Evolutionary conservation across 1,140 invertebrate species (phyloP), one percentile per base, ranked within the genome.

Genomic region (Pseudachorutes palmiensis): DNA sequence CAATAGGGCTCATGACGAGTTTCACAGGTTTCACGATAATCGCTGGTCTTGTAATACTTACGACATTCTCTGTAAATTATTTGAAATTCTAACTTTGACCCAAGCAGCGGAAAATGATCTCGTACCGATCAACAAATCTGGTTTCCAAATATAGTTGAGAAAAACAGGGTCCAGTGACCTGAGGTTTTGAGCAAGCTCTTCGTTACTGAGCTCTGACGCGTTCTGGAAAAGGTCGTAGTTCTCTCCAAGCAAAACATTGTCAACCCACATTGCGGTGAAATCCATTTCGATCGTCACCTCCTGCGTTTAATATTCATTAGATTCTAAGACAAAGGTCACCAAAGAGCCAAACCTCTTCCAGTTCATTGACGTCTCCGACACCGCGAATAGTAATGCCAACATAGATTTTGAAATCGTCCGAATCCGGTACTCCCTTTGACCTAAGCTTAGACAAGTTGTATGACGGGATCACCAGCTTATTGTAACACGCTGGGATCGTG

Each of bases 91-190:
- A 45, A 45, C 19, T 19, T 45, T 45, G 36, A 45, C 9, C 19
- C 19, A 19, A 19, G 36, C 36, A n/a, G n/a, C n/a, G n/a, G n/a
- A n/a, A 45, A 45, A 12, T 45, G 36, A 45, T 45, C n/a, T 45
- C 9, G 9, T 45, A 45, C 36, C 55, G 5, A 58, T 58, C 5
- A 24, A 58, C 24, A 58, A 58, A 29, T 58, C 55, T 9, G 55
- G 55, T 24, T 58, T 22, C 55, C 55, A 58, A 58, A 58, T 58
- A 12, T 29, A 22, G 55, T 58, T 5, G 9, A 58, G 55, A 29
- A 24, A 58, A 9, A 24, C 55, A 9, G 28, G 55, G 22, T 58
- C 55, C n/a, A 58, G 55, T 22, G 55, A 9, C 22, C 22, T 58
- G 5, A 45, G 36, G 19, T 19, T 45, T 45, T 45, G 9, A 19